Evolutionary conservation across 2,113 vertebrate genomes (phyloP).

Genomic region (Sialia sialis): DNA sequence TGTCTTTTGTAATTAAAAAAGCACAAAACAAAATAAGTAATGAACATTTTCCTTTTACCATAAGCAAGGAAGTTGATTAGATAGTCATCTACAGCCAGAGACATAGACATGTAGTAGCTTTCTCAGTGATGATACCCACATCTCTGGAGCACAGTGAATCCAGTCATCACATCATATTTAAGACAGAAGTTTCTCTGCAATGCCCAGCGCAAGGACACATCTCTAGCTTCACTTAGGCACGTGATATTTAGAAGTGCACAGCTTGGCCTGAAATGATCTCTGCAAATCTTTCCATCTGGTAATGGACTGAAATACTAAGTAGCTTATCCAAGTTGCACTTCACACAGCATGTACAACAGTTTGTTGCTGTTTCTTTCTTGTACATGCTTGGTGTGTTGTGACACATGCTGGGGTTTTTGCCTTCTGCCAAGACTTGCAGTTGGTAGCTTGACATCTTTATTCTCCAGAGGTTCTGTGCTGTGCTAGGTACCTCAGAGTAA

Average conservation of each 20-base stretch:
- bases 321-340: neutral
- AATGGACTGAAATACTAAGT: neutral
- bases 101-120: neutral
- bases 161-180: neutral
- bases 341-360: neutral
- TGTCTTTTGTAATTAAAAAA: neutral
- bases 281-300: neutral
- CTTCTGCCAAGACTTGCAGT: neutral
- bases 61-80: neutral
- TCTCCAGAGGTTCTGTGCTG: neutral
- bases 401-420: rapidly evolving
- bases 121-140: neutral
- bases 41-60: neutral
- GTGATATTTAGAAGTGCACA: neutral
- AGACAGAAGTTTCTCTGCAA: neutral
- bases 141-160: neutral
- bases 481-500: neutral
- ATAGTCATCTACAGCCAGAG: neutral
- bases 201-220: neutral
- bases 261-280: neutral
- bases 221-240: neutral
- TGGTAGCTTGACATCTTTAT: neutral
- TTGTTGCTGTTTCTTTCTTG: neutral
- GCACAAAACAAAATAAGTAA: neutral
- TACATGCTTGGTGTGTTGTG: neutral